phyloP scores from a whole-genome alignment of 1,140 invertebrate genomes.

The Papilio glaucus region DNA sequence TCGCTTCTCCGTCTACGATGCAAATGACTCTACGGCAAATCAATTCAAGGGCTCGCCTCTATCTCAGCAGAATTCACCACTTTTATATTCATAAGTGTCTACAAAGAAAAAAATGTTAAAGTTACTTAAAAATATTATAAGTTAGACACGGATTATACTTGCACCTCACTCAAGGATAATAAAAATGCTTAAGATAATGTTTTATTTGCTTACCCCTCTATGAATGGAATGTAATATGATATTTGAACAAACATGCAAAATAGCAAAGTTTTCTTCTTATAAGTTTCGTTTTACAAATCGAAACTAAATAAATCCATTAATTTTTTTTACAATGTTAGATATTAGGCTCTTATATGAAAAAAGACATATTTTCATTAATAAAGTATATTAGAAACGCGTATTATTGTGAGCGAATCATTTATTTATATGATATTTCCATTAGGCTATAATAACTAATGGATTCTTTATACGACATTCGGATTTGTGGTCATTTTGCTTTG shows the following conservation, averaged over 20 bases:
- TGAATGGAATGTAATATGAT: too few relatives aligned
- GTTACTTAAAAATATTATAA: slow-evolving; percentile 20
- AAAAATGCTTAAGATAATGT: too few relatives aligned
- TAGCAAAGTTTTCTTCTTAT: neutral
- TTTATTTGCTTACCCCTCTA: too few relatives aligned
- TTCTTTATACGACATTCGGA: slow-evolving; percentile 23
- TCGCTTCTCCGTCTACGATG: slow-evolving; percentile 46
- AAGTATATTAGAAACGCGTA: neutral
- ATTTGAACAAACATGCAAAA: too few relatives aligned
- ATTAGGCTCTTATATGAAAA: neutral
- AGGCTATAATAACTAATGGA: slow-evolving; percentile 18
- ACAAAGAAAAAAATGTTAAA: slow-evolving; percentile 30
- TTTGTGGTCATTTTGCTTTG: slow-evolving; percentile 29
- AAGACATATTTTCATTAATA: neutral
- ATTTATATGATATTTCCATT: slow-evolving; percentile 16
- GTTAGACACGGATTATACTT: neutral
- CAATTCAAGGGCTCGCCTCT: slow-evolving; percentile 42
- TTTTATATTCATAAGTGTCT: slow-evolving; percentile 32
- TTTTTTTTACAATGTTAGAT: neutral
- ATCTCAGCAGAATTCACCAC: slow-evolving; percentile 35
- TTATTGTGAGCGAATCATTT: slow-evolving; percentile 4
- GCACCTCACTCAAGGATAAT: neutral
- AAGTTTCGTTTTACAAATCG: neutral
- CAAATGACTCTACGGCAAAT: slow-evolving; percentile 45
- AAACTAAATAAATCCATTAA: too few relatives aligned